Percentiles rank a stretch among this genome's conserved stretches.
Evolutionary conservation across 2,888 invertebrate species (phyloP).

Genomic region (Rhimphoctona megacephalus): DNA sequence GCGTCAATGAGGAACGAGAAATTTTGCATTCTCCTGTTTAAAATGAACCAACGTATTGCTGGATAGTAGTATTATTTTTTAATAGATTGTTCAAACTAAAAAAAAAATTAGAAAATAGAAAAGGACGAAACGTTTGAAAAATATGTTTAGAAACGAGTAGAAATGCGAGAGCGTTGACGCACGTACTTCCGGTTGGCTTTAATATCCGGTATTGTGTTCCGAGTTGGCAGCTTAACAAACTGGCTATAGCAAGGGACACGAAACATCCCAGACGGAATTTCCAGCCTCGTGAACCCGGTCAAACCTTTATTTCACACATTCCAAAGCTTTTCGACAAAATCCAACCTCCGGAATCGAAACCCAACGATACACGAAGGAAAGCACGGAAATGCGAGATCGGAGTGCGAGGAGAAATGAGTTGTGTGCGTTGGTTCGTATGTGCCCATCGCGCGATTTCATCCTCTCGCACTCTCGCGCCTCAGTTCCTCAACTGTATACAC

Average conservation of each 20-base stretch:
- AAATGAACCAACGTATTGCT: not conserved
- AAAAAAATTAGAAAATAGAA: not conserved
- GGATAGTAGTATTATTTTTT: not conserved
- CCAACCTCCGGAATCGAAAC: constrained; percentile 1
- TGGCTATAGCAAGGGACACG: not conserved
- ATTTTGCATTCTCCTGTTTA: not conserved
- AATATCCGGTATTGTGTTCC: constrained; percentile 17
- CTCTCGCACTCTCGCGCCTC: constrained; percentile 35
- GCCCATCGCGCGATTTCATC: not conserved
- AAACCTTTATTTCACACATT: constrained; percentile 53
- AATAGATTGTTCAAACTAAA: not conserved
- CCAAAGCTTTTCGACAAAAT: constrained; percentile 35
- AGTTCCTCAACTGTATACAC: constrained; percentile 42
- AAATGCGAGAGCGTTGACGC: not conserved
- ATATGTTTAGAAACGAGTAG: not conserved
- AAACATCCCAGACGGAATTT: constrained; percentile 35
- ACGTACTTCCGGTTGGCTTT: not conserved
- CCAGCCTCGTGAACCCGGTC: constrained; percentile 27
- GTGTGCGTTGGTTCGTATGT: not conserved
- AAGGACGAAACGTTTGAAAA: not conserved
- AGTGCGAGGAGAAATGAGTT: not conserved
- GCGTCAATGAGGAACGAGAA: not conserved
- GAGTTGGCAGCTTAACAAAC: not conserved
- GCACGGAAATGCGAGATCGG: not conserved
- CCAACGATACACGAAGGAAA: constrained; percentile 4